These are phyloP conservation scores for Temnothorax curvispinosus DNA, from an alignment of 1,140 invertebrate genomes.

Conservation along the genomic window DNA sequence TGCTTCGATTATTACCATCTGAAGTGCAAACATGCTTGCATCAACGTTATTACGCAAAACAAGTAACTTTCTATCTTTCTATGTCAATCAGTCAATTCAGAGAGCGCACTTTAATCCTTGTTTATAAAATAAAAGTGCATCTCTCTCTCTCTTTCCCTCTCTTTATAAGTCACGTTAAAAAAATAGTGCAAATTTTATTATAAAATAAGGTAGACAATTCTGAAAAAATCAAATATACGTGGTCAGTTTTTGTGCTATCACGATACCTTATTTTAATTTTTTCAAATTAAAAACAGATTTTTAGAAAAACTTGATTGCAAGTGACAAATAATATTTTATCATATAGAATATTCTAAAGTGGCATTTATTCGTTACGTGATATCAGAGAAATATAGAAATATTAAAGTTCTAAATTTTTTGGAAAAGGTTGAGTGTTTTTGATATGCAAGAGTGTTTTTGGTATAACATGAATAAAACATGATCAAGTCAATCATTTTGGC, in stretches of 20 bases:
- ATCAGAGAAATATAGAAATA: not conserved
- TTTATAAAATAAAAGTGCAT: not conserved
- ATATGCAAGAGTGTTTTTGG: not conserved
- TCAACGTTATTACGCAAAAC: not conserved
- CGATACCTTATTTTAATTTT: not conserved
- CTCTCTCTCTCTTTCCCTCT: not conserved
- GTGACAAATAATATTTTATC: not conserved
- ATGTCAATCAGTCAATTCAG: not conserved
- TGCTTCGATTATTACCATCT: not conserved
- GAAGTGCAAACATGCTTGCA: not conserved
- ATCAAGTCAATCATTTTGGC: not conserved
- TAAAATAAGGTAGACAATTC: not conserved
- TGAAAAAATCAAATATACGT: not conserved
- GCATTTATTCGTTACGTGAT: not conserved
- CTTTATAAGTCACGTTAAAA: not conserved
- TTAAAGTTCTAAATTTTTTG: not conserved
- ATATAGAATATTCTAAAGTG: not conserved
- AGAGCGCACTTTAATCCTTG: not conserved
- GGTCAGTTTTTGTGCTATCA: not conserved
- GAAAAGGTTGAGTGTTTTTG: not conserved
- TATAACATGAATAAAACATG: not conserved
- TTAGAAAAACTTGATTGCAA: not conserved
- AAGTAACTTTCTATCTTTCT: not conserved
- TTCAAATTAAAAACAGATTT: slow-evolving; percentile 4
- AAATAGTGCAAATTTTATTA: not conserved